A percentile compares a stretch with the other conserved stretches of the same genome.
phyloP scores from a whole-genome alignment of 64 coral and sea anemone genomes.

The Stichodactyla helianthus region DNA sequence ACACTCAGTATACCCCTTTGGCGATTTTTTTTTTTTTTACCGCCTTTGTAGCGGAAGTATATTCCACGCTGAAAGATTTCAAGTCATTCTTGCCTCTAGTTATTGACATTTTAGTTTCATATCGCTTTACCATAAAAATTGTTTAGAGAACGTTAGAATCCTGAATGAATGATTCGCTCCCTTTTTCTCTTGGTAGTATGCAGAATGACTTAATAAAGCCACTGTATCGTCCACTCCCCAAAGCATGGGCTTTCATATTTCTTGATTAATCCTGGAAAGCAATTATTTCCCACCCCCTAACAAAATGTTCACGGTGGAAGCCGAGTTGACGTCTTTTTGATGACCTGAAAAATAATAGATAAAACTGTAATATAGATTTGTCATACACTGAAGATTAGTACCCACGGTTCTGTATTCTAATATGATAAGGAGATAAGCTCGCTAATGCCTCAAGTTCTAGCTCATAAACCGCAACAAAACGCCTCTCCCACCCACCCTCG shows the following conservation, averaged over 20 bases:
- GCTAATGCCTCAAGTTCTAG: no score
- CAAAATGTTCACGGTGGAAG: neutral
- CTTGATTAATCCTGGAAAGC: neutral
- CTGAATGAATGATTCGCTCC: neutral
- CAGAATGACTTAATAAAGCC: no score
- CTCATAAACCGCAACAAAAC: neutral
- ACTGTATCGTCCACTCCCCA: no score
- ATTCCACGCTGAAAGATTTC: neutral
- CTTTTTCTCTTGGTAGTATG: neutral
- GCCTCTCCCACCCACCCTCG: neutral
- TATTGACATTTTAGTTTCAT: neutral
- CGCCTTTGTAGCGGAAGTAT: neutral
- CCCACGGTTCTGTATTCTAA: neutral
- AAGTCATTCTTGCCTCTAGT: neutral
- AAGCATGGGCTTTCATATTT: no score
- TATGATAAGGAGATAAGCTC: slow-evolving; percentile 1
- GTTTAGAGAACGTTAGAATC: neutral
- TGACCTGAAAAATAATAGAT: neutral
- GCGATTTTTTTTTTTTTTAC: neutral
- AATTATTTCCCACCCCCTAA: neutral
- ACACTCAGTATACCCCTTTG: neutral
- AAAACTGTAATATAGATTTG: slow-evolving; percentile 10
- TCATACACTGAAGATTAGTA: neutral
- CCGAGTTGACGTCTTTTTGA: neutral
- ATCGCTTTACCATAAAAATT: neutral